Evolutionary conservation across 2,797 vertebrate genomes (phyloP).

Genomic region (Mormyrops boulengeri): DNA sequence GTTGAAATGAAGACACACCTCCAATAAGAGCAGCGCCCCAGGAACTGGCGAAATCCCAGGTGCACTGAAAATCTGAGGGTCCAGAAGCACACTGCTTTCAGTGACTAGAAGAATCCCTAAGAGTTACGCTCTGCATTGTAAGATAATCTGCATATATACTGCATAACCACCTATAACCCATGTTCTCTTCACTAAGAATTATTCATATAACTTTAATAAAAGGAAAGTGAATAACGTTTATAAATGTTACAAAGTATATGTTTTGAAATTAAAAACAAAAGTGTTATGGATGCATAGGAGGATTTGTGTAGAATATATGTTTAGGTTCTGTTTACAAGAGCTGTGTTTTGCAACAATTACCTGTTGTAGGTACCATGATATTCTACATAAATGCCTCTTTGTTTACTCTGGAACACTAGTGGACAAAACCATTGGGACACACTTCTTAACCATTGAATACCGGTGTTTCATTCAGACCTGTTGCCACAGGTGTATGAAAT

Average conservation of each 20-base stretch:
- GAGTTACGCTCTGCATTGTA: neutral
- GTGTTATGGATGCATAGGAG: neutral
- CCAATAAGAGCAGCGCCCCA: neutral
- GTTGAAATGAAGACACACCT: neutral
- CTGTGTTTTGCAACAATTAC: neutral
- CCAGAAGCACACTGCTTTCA: neutral
- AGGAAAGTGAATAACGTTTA: neutral
- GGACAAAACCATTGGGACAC: neutral
- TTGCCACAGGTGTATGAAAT: neutral
- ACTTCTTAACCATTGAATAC: neutral
- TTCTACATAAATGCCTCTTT: neutral
- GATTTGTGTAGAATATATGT: neutral
- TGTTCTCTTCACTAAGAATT: neutral
- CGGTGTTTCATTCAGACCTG: neutral
- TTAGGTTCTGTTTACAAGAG: neutral
- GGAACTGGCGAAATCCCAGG: neutral
- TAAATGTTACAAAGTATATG: neutral
- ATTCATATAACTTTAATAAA: neutral
- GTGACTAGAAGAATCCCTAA: neutral
- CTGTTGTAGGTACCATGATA: neutral
- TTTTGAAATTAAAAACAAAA: neutral
- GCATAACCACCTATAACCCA: neutral
- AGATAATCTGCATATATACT: neutral
- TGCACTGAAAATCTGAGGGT: neutral
- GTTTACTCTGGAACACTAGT: neutral